Percentiles rank a stretch among this genome's conserved stretches.
Conservation (phyloP, 2,113 vertebrate genomes). For the Salvelinus alpinus region DNA sequence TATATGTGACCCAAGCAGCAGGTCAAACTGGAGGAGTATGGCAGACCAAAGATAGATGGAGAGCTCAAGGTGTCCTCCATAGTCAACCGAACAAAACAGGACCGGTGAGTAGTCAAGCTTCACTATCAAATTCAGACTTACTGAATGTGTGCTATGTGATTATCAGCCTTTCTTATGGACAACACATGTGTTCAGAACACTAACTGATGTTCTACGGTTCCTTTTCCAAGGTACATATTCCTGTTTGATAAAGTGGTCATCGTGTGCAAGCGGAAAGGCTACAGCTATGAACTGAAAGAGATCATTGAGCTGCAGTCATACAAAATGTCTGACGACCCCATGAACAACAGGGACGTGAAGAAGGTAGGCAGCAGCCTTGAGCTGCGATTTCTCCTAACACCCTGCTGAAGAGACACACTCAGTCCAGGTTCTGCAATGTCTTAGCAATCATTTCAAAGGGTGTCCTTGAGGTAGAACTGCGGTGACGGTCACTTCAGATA, state of each 20-base stretch:
- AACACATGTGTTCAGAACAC: not conserved
- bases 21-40: constrained; percentile 92
- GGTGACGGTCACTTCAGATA: constrained; percentile 55
- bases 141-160: not conserved
- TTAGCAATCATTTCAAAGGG: constrained; percentile 40
- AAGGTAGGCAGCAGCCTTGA: constrained; percentile 77
- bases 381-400: not conserved
- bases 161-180: too few species aligned
- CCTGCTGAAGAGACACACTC: not conserved
- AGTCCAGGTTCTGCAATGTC: constrained; percentile 17
- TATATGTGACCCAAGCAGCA: constrained; percentile 76
- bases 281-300: constrained; percentile 95
- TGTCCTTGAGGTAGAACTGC: constrained; percentile 47
- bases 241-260: constrained; percentile 98
- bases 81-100: constrained; percentile 94
- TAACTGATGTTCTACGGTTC: not conserved
- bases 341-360: constrained; percentile 94
- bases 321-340: constrained; percentile 95
- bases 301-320: constrained; percentile 92
- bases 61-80: constrained; percentile 95
- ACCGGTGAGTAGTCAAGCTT: constrained; percentile 77
- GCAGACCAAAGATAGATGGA: constrained; percentile 95
- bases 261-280: constrained; percentile 93
- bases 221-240: constrained; percentile 88
- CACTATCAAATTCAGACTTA: too few species aligned